phyloP scores from a whole-genome alignment of 2,797 vertebrate species.

The Scarus forsteni region DNA sequence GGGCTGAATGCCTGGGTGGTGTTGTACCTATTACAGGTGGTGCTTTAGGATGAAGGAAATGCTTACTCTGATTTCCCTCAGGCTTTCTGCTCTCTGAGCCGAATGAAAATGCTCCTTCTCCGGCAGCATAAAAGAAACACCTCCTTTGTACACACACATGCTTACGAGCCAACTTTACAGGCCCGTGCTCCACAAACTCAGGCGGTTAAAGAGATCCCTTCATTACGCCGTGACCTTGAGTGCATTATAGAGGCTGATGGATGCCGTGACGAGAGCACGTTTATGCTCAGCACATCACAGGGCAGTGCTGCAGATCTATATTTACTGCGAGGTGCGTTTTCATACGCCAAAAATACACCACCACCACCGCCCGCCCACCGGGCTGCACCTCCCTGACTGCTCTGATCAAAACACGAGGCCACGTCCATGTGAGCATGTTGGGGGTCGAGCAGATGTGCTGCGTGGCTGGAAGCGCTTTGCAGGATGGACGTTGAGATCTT shows the following conservation, averaged over 20 bases:
- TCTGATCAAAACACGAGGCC: slow-evolving; percentile 45
- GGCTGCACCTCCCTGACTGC: neutral
- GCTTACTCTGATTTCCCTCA: slow-evolving; percentile 82
- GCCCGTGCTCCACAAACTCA: slow-evolving; percentile 41
- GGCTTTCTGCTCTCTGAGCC: slow-evolving; percentile 77
- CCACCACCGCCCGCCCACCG: slow-evolving; percentile 5
- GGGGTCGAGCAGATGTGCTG: slow-evolving; percentile 72
- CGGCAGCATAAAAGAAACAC: slow-evolving; percentile 61
- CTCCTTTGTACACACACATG: slow-evolving; percentile 26
- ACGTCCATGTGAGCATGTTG: slow-evolving; percentile 55
- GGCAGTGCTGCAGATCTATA: slow-evolving; percentile 20
- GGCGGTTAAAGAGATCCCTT: slow-evolving; percentile 64
- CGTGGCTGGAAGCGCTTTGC: slow-evolving; percentile 65
- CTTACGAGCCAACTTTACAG: slow-evolving; percentile 31
- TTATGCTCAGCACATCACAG: slow-evolving; percentile 46
- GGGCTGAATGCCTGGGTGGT: slow-evolving; percentile 71
- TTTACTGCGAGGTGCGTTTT: slow-evolving; percentile 33
- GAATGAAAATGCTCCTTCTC: slow-evolving; percentile 73
- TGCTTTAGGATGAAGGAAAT: slow-evolving; percentile 76
- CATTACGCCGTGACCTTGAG: slow-evolving; percentile 68
- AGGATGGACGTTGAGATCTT: slow-evolving; percentile 27
- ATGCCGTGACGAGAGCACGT: slow-evolving; percentile 68
- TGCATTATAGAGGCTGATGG: slow-evolving; percentile 64
- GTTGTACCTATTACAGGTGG: slow-evolving; percentile 78
- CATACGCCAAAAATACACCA: neutral